Conservation (phyloP, 2,113 vertebrate species). For the Dryoscopus gambensis region DNA sequence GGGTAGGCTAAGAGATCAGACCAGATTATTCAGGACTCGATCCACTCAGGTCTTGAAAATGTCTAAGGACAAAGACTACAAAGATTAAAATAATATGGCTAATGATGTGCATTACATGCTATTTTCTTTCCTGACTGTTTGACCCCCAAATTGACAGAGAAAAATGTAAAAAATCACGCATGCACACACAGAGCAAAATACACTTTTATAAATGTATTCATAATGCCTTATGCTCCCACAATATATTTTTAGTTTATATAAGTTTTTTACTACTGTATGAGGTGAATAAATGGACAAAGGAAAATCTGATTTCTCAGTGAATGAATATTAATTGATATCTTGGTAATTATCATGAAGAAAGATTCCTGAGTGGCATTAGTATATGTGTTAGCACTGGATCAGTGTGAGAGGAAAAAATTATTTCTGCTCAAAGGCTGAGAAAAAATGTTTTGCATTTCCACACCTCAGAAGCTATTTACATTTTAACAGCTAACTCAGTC, state of each 20-base stretch:
- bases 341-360: background rate
- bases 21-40: background rate
- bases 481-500: background rate
- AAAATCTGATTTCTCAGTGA: background rate
- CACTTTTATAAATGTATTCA: background rate
- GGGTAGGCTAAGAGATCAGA: background rate
- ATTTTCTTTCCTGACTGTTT: background rate
- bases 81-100: background rate
- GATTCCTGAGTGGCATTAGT: background rate
- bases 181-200: background rate
- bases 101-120: background rate
- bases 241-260: background rate
- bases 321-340: background rate
- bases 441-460: background rate
- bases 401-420: background rate
- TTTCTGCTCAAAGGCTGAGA: background rate
- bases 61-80: background rate
- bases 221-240: background rate
- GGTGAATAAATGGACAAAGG: background rate
- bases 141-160: background rate
- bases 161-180: background rate
- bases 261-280: background rate
- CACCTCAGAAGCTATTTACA: background rate
- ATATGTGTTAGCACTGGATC: background rate
- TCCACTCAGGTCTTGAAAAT: background rate